These are phyloP conservation scores for Sipunculus nudus DNA, from an alignment of 2,888 invertebrate genomes.

Conservation along the genomic window DNA sequence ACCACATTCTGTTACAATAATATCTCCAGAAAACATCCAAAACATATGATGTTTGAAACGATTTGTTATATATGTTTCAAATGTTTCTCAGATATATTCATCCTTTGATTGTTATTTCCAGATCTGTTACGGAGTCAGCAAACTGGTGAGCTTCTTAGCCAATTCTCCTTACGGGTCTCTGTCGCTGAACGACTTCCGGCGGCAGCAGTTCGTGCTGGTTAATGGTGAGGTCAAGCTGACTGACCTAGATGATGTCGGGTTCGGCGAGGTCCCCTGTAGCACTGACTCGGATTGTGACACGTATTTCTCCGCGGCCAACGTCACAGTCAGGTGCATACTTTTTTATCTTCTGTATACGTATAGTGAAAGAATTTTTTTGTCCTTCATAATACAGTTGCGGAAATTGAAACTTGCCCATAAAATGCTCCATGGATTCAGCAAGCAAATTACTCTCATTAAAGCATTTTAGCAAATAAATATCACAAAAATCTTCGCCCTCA, in stretches of 20 bases:
- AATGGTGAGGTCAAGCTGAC: conserved; percentile 66
- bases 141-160: conserved; percentile 65
- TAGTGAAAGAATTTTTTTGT: not conserved
- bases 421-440: too few relatives aligned
- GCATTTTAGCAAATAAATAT: too few relatives aligned
- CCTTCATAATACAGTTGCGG: too few relatives aligned
- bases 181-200: conserved; percentile 68
- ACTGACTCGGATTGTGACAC: conserved; percentile 45
- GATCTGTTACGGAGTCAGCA: conserved; percentile 57
- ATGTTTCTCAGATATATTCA: not conserved
- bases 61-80: not conserved
- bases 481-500: too few relatives aligned
- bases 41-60: too few relatives aligned
- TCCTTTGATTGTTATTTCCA: conserved; percentile 26
- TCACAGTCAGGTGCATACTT: conserved; percentile 29
- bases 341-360: not conserved
- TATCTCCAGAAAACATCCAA: too few relatives aligned
- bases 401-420: too few relatives aligned
- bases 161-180: conserved; percentile 66
- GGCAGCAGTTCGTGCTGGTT: conserved; percentile 69
- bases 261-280: conserved; percentile 58
- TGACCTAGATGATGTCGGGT: conserved; percentile 68
- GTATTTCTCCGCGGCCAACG: conserved; percentile 42
- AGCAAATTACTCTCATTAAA: too few relatives aligned
- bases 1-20: too few relatives aligned